Base-by-base conservation (phyloP, 2,888 invertebrate species). In the Drosophila macrothrix region DNA sequence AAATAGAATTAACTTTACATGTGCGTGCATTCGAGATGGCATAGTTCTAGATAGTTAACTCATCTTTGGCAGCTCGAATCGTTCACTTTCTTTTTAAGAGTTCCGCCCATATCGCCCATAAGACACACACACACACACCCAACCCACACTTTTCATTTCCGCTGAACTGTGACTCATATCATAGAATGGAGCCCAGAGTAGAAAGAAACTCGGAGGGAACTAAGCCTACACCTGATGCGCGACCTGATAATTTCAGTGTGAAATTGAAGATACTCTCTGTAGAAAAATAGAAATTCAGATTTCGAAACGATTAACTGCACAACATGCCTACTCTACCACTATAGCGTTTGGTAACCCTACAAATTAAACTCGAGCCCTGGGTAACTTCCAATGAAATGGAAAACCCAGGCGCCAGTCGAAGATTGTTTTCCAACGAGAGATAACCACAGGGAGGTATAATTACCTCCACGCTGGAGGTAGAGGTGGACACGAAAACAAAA, bases 331-430 rank as follows among this genome's bases (percentile, higher is more conserved):
- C 39, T 76, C 71, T 71, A 80, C 81, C 69, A 25, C 25, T 4
- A 1, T 9, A 16, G 25, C 35, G 63, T 62, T 67, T 61, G 63
- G 73, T 59, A 55, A 50, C 59, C 62, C 63, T 31, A 61, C 39
- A 73, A 77, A 73, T 63, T 76, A 78, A 82, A 67, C 71, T 82
- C 67, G 74, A 82, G 41, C 64, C 79, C 70, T 60, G 62, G 63
- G 62, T 63, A 64, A 70, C 85, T 90, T 85, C 90, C 83, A 88
- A 43, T 50, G 90, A 86, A 86, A 85, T 74, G 71, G 85, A 90
- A 86, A 83, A 80, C 62, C 56, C 73, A 67, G 78, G 78, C 84
- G 78, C 81, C 86, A 81, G 67, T 76, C 53, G 22, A 70, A 73
- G 60, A 64, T 66, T 61, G 28, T 67, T 78, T 78, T 78, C 81